Percentiles rank a stretch among this genome's conserved stretches.
phyloP scores from a whole-genome alignment of 1,140 invertebrate genomes.

The Drosophila arawakana region DNA sequence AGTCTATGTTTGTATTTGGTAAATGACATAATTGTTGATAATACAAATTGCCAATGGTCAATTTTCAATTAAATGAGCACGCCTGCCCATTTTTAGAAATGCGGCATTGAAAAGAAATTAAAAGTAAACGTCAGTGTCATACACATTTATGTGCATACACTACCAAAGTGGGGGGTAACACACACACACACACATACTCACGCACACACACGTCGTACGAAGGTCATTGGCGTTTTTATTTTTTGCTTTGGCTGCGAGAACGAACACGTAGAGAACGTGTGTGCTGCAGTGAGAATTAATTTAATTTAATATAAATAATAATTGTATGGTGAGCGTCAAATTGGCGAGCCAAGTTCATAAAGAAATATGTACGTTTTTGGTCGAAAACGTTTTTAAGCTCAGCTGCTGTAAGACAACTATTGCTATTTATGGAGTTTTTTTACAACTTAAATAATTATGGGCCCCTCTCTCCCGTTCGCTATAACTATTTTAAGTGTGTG shows the following conservation, averaged over 20 bases:
- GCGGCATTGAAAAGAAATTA: conserved; percentile 81
- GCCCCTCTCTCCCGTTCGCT: neutral
- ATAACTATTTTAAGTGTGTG: conserved; percentile 15
- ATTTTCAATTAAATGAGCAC: conserved; percentile 48
- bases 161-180: conserved; percentile 36
- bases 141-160: conserved; percentile 33
- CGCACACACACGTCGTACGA: conserved; percentile 27
- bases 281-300: conserved; percentile 29
- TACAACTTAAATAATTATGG: conserved; percentile 23
- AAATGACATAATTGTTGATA: conserved; percentile 79
- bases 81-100: conserved; percentile 69
- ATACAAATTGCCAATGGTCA: conserved; percentile 62
- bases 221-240: conserved; percentile 45
- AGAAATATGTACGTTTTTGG: conserved; percentile 54
- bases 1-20: conserved; percentile 45
- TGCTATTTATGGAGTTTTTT: conserved; percentile 49
- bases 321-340: conserved; percentile 36
- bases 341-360: conserved; percentile 44
- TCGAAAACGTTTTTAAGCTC: conserved; percentile 55
- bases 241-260: conserved; percentile 29
- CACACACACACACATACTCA: neutral
- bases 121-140: conserved; percentile 71
- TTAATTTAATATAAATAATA: conserved; percentile 56
- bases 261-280: conserved; percentile 41
- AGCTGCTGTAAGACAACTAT: conserved; percentile 55